Evolutionary conservation across 2,113 vertebrate genomes (phyloP), one percentile per base, ranked within the genome.

Genomic region (Glareola pratincola): DNA sequence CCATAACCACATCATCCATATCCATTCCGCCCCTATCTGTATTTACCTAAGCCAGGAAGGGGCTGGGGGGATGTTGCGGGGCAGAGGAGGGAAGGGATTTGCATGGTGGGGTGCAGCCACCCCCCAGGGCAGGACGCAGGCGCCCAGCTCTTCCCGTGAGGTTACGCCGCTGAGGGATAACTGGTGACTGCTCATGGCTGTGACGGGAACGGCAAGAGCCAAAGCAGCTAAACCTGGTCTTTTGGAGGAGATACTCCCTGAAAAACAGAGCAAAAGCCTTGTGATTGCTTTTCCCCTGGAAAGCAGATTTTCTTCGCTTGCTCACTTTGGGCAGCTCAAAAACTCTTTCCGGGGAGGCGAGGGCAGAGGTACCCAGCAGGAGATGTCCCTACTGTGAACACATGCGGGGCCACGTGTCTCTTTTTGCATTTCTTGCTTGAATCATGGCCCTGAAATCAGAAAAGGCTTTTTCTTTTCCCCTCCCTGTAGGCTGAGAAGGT

Each of bases 21-120:
- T 17, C 63, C 24, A 4, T 10, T 9, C 2, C 19, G 27, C 13
- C 54, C 14, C 2, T 19, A 0, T 3, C 63, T 36, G 54, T 36
- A 10, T 67, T 57, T 50, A 27, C 4, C 5, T 17, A 20, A 66
- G 6, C 15, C 15, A 56, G 16, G 43, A 12, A 68, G 34, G 37
- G 56, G 14, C 14, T 34, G n/a, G 12, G 41, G 43, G 20, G 27
- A 17, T 9, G 27, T 6, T 51, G 34, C 27, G 22, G 34, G 30
- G 14, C 23, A 20, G 39, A 60, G 15, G 12, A 66, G 12, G 39
- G 75, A 34, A 12, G 8, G 12, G 54, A n/a, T 85, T 66, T 27
- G 39, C 43, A 4, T 2, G 8, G 32, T 20, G 12, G 4, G 32
- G 21, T 24, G 41, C n/a, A 76, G 27, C 17, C 47, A 5, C 8